A percentile compares a stretch with the other conserved stretches of the same genome.
These are phyloP conservation scores for Elanoides forficatus DNA, from an alignment of 2,113 vertebrate species.

Conservation along the genomic window DNA sequence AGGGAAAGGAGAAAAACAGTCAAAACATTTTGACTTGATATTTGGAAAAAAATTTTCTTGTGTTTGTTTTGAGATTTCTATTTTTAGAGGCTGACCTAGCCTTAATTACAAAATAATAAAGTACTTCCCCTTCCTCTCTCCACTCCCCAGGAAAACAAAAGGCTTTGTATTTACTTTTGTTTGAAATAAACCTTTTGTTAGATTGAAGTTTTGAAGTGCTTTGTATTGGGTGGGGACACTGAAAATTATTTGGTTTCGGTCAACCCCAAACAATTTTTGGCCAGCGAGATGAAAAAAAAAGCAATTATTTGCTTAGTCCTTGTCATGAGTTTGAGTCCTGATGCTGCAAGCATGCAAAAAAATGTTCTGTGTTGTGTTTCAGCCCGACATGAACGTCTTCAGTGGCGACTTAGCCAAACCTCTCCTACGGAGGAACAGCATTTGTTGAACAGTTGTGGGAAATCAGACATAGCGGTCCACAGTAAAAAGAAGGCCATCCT, in stretches of 20 bases:
- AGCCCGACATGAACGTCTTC: background rate
- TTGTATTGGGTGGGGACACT: background rate
- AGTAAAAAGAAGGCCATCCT: background rate
- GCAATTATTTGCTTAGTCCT: background rate
- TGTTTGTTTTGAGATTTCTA: background rate
- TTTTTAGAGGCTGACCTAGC: conserved; percentile 15
- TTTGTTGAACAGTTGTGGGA: conserved; percentile 45
- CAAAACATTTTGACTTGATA: background rate
- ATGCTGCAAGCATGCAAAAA: background rate
- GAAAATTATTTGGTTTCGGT: conserved; percentile 17
- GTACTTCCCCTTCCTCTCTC: conserved; percentile 20
- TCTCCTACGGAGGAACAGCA: background rate
- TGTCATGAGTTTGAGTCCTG: background rate
- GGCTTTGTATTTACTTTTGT: conserved; percentile 28
- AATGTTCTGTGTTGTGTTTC: background rate
- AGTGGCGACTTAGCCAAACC: background rate
- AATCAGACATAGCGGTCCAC: background rate
- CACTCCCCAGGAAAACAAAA: conserved; percentile 34
- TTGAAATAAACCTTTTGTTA: conserved; percentile 22
- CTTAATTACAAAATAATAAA: conserved; percentile 42
- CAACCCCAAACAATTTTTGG: background rate
- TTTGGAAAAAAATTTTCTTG: background rate
- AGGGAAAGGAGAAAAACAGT: background rate
- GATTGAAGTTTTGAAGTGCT: background rate
- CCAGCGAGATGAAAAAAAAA: conserved; percentile 5